Conservation (phyloP, 2,888 invertebrate species). For the Sphaerophoria rueppellii region DNA sequence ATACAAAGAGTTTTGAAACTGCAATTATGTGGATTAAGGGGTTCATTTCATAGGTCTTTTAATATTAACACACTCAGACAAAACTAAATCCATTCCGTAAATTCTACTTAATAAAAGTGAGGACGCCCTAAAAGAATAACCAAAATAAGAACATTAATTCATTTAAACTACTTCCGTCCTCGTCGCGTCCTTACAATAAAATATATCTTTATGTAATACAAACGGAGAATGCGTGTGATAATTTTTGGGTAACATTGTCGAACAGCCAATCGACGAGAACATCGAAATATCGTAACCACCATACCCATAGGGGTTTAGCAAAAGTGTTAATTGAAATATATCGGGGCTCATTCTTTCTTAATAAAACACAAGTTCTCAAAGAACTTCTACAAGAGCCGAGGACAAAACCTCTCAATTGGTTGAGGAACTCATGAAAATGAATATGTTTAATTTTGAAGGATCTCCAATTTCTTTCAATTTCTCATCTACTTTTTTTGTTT, state of each 20-base stretch:
- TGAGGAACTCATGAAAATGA: slow-evolving; percentile 48
- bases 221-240: slow-evolving; percentile 58
- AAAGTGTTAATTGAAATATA: slow-evolving; percentile 75
- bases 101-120: slow-evolving; percentile 16
- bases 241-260: slow-evolving; percentile 48
- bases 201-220: slow-evolving; percentile 30
- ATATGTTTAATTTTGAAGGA: slow-evolving; percentile 61
- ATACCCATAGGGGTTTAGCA: slow-evolving; percentile 70
- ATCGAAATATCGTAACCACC: slow-evolving; percentile 42
- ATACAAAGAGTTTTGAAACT: slow-evolving; percentile 30
- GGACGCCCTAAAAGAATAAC: slow-evolving; percentile 37
- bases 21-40: slow-evolving; percentile 36
- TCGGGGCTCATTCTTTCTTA: slow-evolving; percentile 72
- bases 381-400: not conserved
- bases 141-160: slow-evolving; percentile 47
- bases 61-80: not conserved
- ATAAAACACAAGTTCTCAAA: slow-evolving; percentile 33
- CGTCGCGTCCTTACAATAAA: slow-evolving; percentile 52
- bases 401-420: slow-evolving; percentile 48
- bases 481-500: slow-evolving; percentile 29
- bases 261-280: not conserved
- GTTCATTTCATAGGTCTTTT: not conserved
- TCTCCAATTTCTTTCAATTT: slow-evolving; percentile 27
- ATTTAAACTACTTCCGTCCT: slow-evolving; percentile 66
- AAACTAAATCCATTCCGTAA: not conserved